phyloP scores from a whole-genome alignment of 2,797 vertebrate genomes.

The Ataeniobius toweri region DNA sequence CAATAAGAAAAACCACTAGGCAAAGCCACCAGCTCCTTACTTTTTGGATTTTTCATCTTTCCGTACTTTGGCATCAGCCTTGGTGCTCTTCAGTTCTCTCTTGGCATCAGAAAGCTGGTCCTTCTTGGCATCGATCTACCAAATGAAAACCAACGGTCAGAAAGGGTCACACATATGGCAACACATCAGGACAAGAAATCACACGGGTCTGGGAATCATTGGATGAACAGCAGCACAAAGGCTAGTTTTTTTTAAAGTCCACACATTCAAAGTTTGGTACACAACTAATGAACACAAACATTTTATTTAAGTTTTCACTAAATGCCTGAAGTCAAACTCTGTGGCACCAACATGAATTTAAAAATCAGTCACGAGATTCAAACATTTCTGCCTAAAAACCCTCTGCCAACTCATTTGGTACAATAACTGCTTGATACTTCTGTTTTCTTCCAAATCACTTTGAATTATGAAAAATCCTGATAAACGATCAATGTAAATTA shows the following conservation, averaged over 20 bases:
- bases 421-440: background rate
- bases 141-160: background rate
- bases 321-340: background rate
- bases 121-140: slow-evolving; percentile 96
- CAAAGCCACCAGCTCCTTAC: slow-evolving; percentile 75
- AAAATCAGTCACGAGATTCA: background rate
- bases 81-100: slow-evolving; percentile 94
- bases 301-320: background rate
- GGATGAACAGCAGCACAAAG: background rate
- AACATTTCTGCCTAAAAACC: background rate
- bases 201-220: background rate
- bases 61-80: slow-evolving; percentile 96
- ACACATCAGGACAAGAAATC: background rate
- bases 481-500: background rate
- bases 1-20: background rate
- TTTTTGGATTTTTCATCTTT: slow-evolving; percentile 96
- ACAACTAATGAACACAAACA: background rate
- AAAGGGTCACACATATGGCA: background rate
- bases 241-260: background rate
- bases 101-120: slow-evolving; percentile 92
- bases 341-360: background rate
- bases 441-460: background rate
- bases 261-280: background rate
- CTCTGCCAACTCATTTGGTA: background rate
- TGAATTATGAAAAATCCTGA: background rate